Percentiles rank a stretch among this genome's conserved stretches.
Evolutionary conservation across 2,113 vertebrate genomes (phyloP).

Genomic region (Pyrgilauda ruficollis): DNA sequence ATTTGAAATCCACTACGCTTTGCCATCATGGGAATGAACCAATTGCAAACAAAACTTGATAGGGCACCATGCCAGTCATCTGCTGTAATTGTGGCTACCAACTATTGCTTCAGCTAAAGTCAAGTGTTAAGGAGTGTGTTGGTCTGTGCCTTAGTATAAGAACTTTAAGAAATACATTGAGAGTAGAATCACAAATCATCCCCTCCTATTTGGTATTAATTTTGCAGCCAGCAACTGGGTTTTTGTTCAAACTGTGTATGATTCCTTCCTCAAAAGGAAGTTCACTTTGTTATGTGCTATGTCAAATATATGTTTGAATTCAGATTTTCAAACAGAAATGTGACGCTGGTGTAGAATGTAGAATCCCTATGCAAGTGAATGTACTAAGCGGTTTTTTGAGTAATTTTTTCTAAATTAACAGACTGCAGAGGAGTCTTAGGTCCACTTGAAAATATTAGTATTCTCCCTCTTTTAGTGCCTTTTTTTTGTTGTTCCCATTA

Average conservation of each 20-base stretch:
- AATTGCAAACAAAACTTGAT: background rate
- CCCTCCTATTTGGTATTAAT: background rate
- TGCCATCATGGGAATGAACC: conserved; percentile 8
- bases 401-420: background rate
- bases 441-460: background rate
- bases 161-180: background rate
- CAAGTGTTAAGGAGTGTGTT: background rate
- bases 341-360: background rate
- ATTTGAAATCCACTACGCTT: background rate
- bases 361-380: background rate
- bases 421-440: background rate
- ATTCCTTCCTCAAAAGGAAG: background rate
- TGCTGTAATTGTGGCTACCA: background rate
- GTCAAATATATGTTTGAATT: background rate
- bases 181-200: background rate
- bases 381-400: background rate
- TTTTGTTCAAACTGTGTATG: background rate
- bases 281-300: background rate
- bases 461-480: background rate
- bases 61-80: background rate
- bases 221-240: background rate
- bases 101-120: background rate
- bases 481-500: background rate
- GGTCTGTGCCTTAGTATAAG: background rate
- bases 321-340: background rate